These are phyloP conservation scores for Aphrocallistes beatrix DNA, from an alignment of 37 sponge, comb jelly and placozoan species.

Conservation along the genomic window DNA sequence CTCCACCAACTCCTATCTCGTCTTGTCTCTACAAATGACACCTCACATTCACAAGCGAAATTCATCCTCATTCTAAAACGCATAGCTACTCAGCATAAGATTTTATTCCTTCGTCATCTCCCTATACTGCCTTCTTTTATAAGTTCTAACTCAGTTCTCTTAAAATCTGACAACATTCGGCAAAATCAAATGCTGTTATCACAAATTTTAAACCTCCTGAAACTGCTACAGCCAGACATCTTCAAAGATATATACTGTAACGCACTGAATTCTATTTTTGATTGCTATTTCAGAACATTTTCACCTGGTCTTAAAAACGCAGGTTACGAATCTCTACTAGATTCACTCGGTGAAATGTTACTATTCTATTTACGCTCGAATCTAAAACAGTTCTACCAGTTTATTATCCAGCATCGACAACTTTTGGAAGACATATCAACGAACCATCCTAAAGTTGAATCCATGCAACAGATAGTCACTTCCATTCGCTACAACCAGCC, in stretches of 20 bases:
- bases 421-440: background rate
- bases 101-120: background rate
- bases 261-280: background rate
- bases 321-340: background rate
- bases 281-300: constrained; percentile 3
- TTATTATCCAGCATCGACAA: background rate
- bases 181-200: background rate
- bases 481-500: constrained; percentile 10
- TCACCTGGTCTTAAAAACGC: background rate
- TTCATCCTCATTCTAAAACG: background rate
- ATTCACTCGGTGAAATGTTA: background rate
- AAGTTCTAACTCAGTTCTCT: background rate
- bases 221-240: background rate
- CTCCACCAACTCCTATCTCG: background rate
- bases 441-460: background rate
- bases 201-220: background rate
- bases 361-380: background rate
- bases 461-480: background rate
- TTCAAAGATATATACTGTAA: constrained; percentile 3
- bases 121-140: background rate
- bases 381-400: background rate
- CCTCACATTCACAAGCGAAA: background rate
- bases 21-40: background rate
- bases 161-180: background rate
- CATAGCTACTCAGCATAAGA: background rate